These are phyloP conservation scores for Poeciliopsis prolifica DNA, from an alignment of 2,113 vertebrate genomes.

Conservation along the genomic window DNA sequence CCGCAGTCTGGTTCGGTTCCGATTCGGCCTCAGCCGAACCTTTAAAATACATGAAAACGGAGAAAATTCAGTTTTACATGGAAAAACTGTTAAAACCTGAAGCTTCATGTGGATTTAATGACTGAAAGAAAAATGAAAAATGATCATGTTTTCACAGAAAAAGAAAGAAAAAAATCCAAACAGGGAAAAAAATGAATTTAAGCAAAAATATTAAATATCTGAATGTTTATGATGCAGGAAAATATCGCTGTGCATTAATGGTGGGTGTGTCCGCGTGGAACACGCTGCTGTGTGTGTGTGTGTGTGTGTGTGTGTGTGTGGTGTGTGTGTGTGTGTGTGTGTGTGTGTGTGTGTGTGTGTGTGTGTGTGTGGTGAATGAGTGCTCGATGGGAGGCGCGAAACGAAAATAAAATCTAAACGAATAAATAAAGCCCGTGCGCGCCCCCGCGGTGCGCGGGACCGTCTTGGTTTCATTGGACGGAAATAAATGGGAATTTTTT, in stretches of 20 bases:
- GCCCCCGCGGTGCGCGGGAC: neutral
- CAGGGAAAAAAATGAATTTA: neutral
- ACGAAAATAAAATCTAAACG: slow-evolving; percentile 4
- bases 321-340: too few relatives aligned
- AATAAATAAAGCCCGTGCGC: slow-evolving; percentile 15
- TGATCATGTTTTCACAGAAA: too few relatives aligned
- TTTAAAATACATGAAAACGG: neutral
- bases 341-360: neutral
- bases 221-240: slow-evolving; percentile 15
- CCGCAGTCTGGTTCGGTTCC: slow-evolving; percentile 21
- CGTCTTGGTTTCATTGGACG: slow-evolving; percentile 15
- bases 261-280: slow-evolving; percentile 64
- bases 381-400: slow-evolving; percentile 25
- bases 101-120: neutral
- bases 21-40: slow-evolving; percentile 17
- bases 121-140: too few relatives aligned
- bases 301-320: slow-evolving; percentile 24
- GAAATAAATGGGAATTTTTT: neutral
- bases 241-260: slow-evolving; percentile 29
- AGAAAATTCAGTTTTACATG: neutral
- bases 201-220: neutral
- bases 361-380: slow-evolving; percentile 29
- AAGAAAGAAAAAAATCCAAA: too few relatives aligned
- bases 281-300: slow-evolving; percentile 44
- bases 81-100: neutral